phyloP scores from a whole-genome alignment of 2,888 invertebrate species.

The Brachyopa scutellaris region DNA sequence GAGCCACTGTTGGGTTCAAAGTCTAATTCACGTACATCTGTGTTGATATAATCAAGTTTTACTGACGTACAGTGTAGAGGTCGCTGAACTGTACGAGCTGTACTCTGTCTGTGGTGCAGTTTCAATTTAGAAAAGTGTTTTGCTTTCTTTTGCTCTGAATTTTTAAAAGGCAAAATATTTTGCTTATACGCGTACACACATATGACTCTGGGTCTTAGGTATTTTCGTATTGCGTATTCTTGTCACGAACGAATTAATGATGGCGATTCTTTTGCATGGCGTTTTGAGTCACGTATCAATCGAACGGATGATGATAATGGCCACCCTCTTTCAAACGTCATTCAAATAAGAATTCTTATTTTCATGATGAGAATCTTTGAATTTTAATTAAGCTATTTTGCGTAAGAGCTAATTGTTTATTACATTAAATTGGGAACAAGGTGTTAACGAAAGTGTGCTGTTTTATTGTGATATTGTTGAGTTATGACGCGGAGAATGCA shows the following conservation, averaged over 20 bases:
- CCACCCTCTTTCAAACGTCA: slow-evolving; percentile 33
- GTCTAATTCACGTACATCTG: neutral
- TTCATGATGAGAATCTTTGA: slow-evolving; percentile 12
- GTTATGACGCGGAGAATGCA: too few relatives aligned
- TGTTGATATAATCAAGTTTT: neutral
- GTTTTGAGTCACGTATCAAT: slow-evolving; percentile 37
- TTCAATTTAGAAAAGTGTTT: slow-evolving; percentile 10
- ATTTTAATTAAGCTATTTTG: slow-evolving; percentile 33
- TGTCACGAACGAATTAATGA: slow-evolving; percentile 41
- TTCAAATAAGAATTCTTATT: slow-evolving; percentile 23
- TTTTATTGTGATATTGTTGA: too few relatives aligned
- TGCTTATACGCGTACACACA: too few relatives aligned
- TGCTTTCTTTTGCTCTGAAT: slow-evolving; percentile 5
- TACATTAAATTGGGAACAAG: too few relatives aligned
- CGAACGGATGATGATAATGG: slow-evolving; percentile 7
- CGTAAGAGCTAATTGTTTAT: too few relatives aligned
- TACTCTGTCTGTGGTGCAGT: slow-evolving; percentile 13
- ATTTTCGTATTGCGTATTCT: neutral
- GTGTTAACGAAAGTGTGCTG: too few relatives aligned
- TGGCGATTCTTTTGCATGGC: slow-evolving; percentile 9
- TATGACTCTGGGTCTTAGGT: neutral
- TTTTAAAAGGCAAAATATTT: slow-evolving; percentile 13
- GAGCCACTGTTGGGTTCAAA: slow-evolving; percentile 8
- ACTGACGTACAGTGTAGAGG: slow-evolving; percentile 10
- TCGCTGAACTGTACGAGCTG: slow-evolving; percentile 16